Base-by-base conservation (phyloP, 2,888 invertebrate genomes). In the Apamea monoglypha region DNA sequence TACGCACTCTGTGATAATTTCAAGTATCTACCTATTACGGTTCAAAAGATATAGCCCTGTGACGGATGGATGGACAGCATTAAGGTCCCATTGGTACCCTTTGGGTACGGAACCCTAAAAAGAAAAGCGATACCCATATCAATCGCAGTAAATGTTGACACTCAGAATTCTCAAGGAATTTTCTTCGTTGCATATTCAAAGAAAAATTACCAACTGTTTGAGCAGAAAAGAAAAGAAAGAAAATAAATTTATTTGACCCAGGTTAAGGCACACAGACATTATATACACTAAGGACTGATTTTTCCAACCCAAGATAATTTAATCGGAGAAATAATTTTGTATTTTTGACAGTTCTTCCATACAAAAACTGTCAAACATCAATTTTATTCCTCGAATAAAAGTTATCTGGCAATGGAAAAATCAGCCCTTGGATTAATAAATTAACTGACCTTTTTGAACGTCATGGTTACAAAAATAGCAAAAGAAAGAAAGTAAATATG, bases 91-190 rank as follows among this genome's bases (percentile, higher is more conserved):
- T 25, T 25, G 56, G 56, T n/a, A 25, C 56, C 10, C 25, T 56
- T 56, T 56, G 8, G 25, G 25, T 56, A 25, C 25, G 25, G 56
- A 56, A 10, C 56, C 25, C 21, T 56, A 10, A 56, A 50, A 56
- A 10, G 56, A 56, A 25, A 56, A 10, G 10, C 25, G 56, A 25
- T 56, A 56, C 25, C 81, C 56, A 44, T 36, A 56, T 81, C 72
- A 72, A 81, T 47, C 18, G 25, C 59, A 56, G 36, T 64, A 66
- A 79, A 66, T 63, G 64, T 72, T 56, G 56, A 72, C 29, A 47
- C 0, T 3, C 8, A 47, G 53, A 64, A 53, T 64, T 64, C 25
- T 44, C 18, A 40, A 3, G 1, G 14, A 29, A 40, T n/a, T 44
- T n/a, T 16, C 25, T 69, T 79, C n/a, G 14, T 63, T 53, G 44